Conservation (phyloP, 2,113 vertebrate species). For the Triplophysa tibetana region DNA sequence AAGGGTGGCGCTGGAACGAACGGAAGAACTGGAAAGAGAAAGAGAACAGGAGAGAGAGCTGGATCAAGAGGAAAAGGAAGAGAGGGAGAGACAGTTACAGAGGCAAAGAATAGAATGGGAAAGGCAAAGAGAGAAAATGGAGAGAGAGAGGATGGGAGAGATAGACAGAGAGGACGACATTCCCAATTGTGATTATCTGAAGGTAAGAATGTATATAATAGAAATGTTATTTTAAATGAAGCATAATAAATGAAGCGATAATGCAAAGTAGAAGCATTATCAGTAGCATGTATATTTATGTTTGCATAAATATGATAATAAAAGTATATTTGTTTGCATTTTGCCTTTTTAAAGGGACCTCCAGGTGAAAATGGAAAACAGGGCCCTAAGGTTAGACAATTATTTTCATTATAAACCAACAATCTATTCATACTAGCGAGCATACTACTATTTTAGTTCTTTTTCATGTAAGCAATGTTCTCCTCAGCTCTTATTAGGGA, state of each 20-base stretch:
- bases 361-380: conserved; percentile 73
- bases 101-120: conserved; percentile 61
- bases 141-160: conserved; percentile 57
- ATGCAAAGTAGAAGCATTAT: not conserved
- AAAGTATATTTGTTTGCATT: not conserved
- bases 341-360: conserved; percentile 68
- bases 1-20: conserved; percentile 38
- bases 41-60: conserved; percentile 22
- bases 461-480: conserved; percentile 4
- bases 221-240: too few species aligned
- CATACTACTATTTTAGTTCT: not conserved
- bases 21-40: conserved; percentile 40
- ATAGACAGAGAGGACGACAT: conserved; percentile 58
- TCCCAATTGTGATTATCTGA: conserved; percentile 65
- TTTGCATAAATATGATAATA: not conserved
- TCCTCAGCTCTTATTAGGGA: conserved; percentile 11
- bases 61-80: conserved; percentile 37
- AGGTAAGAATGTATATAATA: conserved; percentile 61
- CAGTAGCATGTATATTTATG: too few species aligned
- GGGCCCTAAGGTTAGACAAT: conserved; percentile 73
- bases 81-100: conserved; percentile 55
- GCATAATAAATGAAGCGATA: not conserved
- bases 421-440: not conserved
- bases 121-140: conserved; percentile 49
- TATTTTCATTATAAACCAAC: not conserved